phyloP scores from a whole-genome alignment of 2,797 vertebrate genomes.

The Hydrolagus colliei region DNA sequence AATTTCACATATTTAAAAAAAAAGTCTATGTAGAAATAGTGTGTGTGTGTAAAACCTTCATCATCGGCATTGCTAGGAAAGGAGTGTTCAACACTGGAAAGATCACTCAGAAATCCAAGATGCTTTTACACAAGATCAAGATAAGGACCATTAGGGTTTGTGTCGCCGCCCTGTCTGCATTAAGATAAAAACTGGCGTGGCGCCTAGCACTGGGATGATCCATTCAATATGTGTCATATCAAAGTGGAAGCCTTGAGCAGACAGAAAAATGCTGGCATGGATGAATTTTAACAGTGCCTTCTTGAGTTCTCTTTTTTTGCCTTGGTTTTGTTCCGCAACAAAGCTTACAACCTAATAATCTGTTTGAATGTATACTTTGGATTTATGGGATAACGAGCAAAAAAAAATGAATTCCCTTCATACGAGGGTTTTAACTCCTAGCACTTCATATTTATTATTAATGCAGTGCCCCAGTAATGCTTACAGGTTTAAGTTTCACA shows the following conservation, averaged over 20 bases:
- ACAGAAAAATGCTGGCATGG: conserved; percentile 58
- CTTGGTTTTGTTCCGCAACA: conserved; percentile 31
- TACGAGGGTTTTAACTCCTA: conserved; percentile 26
- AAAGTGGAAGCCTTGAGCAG: conserved; percentile 62
- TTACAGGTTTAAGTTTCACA: conserved; percentile 32
- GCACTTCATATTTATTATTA: conserved; percentile 32
- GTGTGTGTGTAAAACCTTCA: background rate
- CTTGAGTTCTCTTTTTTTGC: conserved; percentile 19
- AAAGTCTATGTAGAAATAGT: too few relatives aligned
- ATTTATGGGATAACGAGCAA: conserved; percentile 32
- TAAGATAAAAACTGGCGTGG: conserved; percentile 67
- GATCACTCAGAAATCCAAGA: conserved; percentile 70
- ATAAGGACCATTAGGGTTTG: conserved; percentile 80
- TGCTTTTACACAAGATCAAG: conserved; percentile 88
- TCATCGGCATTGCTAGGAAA: conserved; percentile 40
- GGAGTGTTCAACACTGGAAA: conserved; percentile 69
- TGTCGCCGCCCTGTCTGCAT: conserved; percentile 78
- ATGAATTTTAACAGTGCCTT: conserved; percentile 46
- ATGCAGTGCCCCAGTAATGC: conserved; percentile 30
- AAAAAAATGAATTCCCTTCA: conserved; percentile 26
- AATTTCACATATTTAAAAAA: too few relatives aligned
- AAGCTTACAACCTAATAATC: conserved; percentile 29
- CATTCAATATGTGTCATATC: conserved; percentile 70
- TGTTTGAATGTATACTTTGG: conserved; percentile 23
- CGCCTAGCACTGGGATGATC: conserved; percentile 59